Base-by-base conservation (phyloP, 2,113 vertebrate species). In the Baryphthengus martii region DNA sequence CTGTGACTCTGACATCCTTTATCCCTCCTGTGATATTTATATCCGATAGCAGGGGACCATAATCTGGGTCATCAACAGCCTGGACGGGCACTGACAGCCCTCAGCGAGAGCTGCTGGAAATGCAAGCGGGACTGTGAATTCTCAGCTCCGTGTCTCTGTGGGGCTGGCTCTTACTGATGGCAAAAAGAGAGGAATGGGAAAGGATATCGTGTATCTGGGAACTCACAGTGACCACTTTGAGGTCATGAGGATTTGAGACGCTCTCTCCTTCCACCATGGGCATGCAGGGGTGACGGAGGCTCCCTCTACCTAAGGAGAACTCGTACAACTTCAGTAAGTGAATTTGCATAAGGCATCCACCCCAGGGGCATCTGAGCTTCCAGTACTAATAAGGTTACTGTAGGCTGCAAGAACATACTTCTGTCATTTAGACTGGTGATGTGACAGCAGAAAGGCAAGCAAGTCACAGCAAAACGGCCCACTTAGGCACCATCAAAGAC, bases 1-100 rank as follows among this genome's bases (percentile, higher is more conserved):
- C 65, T 0, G 0, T 52, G 76, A 81, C 59, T 85, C 61, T 88
- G 80, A 59, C 80, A 75, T 90, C 76, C 88, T 93, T 88, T 49
- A 90, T 49, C 79, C 80, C 0, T 1, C 37, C 81, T 87, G 83
- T 1, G 40, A 50, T 95, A 96, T 93, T 90, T 90, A 78, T 90
- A 95, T 78, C 83, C 3, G 23, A 78, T 67, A 81, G 83, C 93
- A 97, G 39, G 45, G 85, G 80, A 89, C 56, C 0, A 0, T 67
- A 95, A 90, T 90, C 86, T 92, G 94, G 93, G 83, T 89, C 92
- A 95, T 44, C 12, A 9, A 20, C 74, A 93, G 92, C 55, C 70
- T 67, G 77, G 93, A 63, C 42, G 75, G 93, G 47, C 72, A 87
- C 50, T 1, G 8, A 49, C 49, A 93, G 50, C 37, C 71, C 70